Evolutionary conservation across 1,140 invertebrate species (phyloP).

Genomic region (Neodiprion virginianus): DNA sequence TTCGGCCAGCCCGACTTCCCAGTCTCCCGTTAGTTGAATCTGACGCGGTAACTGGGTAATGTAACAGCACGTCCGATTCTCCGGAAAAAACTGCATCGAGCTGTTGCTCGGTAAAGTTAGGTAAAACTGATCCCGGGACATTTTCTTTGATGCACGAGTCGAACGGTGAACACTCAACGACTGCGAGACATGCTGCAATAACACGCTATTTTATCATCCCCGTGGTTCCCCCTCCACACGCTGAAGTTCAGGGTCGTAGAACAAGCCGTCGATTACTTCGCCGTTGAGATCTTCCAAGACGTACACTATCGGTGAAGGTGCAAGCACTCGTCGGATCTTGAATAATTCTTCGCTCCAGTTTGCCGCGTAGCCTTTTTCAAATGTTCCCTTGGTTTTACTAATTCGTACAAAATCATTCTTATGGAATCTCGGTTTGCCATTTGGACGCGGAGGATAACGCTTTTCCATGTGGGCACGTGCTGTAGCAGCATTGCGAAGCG

Average conservation of each 20-base stretch:
- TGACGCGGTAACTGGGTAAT: no score
- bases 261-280: not conserved
- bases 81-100: no score
- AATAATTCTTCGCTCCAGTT: not conserved
- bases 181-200: no score
- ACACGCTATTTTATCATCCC: no score
- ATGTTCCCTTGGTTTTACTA: not conserved
- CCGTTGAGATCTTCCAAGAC: not conserved
- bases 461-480: not conserved
- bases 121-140: no score
- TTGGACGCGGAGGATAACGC: not conserved
- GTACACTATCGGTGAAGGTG: not conserved
- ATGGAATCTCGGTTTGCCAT: not conserved
- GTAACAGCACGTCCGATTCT: no score
- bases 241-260: not conserved
- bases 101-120: no score
- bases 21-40: no score
- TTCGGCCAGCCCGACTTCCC: no score
- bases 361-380: not conserved
- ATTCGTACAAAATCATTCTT: no score
- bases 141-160: no score
- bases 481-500: slow-evolving; percentile 12
- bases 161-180: no score
- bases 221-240: not conserved
- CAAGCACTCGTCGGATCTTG: not conserved